Percentiles rank a stretch among this genome's conserved stretches.
Evolutionary conservation across 2,888 invertebrate genomes (phyloP).

Genomic region (Drosophila infuscata): DNA sequence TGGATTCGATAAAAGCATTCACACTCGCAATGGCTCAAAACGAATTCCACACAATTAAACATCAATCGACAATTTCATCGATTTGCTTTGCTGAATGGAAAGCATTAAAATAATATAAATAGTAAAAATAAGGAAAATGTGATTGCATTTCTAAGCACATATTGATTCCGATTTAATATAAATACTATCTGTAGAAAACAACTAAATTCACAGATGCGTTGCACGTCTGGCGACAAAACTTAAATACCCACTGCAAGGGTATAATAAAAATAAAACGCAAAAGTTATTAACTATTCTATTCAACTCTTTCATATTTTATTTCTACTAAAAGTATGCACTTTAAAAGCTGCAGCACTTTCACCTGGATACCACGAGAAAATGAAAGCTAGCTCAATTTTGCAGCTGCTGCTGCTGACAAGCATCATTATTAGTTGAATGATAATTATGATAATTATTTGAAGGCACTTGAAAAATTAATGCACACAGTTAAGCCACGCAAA

Average conservation of each 20-base stretch:
- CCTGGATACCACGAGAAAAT: background rate
- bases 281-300: background rate
- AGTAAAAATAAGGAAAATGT: background rate
- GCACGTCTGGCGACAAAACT: background rate
- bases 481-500: slow-evolving; percentile 53
- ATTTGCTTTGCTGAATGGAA: slow-evolving; percentile 6
- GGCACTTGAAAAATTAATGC: slow-evolving; percentile 60
- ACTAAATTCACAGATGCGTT: background rate
- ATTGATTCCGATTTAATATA: background rate
- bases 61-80: slow-evolving; percentile 18
- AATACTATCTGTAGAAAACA: background rate
- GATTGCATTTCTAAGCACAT: background rate
- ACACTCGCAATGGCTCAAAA: slow-evolving; percentile 11
- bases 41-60: slow-evolving; percentile 59
- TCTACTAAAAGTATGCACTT: background rate
- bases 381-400: slow-evolving; percentile 1
- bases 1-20: slow-evolving; percentile 1
- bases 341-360: background rate
- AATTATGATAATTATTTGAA: slow-evolving; percentile 56
- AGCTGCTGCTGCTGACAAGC: slow-evolving; percentile 16
- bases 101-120: slow-evolving; percentile 2
- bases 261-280: background rate
- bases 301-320: background rate
- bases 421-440: slow-evolving; percentile 47
- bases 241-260: background rate